Conservation (phyloP, 2,888 invertebrate genomes). For the Strigamia crassipes region DNA sequence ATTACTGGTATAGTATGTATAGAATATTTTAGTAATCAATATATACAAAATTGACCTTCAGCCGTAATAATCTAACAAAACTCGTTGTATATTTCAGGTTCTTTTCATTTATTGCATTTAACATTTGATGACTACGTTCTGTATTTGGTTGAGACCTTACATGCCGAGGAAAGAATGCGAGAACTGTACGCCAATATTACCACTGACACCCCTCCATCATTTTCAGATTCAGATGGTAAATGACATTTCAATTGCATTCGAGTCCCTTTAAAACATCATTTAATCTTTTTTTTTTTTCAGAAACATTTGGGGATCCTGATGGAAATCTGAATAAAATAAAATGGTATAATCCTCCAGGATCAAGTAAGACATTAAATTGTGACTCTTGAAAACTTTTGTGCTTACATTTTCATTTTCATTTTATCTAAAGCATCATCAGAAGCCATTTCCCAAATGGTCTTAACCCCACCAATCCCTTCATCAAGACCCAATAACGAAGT, state of each 20-base stretch:
- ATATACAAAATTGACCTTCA: too few relatives aligned
- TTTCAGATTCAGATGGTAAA: slow-evolving; percentile 50
- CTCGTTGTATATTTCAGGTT: too few relatives aligned
- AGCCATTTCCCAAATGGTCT: not conserved
- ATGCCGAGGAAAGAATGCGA: slow-evolving; percentile 58
- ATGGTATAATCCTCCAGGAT: slow-evolving; percentile 47
- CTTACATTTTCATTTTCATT: not conserved
- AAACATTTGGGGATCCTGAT: slow-evolving; percentile 48
- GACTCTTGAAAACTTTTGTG: not conserved
- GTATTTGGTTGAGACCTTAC: slow-evolving; percentile 60
- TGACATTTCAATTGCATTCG: not conserved
- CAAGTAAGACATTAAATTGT: slow-evolving; percentile 44
- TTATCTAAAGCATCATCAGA: not conserved
- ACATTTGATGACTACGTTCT: slow-evolving; percentile 62
- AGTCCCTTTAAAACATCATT: not conserved
- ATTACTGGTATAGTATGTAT: too few relatives aligned
- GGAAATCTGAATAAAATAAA: slow-evolving; percentile 48
- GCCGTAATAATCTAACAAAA: too few relatives aligned
- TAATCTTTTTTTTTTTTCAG: slow-evolving; percentile 5
- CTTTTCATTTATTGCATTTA: slow-evolving; percentile 61
- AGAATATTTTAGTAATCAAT: too few relatives aligned
- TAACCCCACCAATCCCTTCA: not conserved
- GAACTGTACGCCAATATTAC: slow-evolving; percentile 58
- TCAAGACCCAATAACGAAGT: not conserved
- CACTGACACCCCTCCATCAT: slow-evolving; percentile 53